Base-by-base conservation (phyloP, 2,888 invertebrate species). In the Xylocampa areola region DNA sequence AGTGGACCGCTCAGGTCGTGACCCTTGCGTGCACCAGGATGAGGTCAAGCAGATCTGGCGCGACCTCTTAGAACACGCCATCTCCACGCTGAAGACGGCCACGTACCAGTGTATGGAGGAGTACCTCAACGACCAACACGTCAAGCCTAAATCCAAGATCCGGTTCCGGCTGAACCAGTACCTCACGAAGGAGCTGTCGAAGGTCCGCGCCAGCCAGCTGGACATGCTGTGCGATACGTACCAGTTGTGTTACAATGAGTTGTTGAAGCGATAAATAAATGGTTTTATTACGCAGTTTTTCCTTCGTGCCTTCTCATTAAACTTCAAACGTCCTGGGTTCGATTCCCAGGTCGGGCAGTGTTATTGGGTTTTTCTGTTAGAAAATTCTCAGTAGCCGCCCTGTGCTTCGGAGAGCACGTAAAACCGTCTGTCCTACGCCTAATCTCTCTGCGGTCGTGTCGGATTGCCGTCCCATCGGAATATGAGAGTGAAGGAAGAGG, bases 171-270 rank as follows among this genome's bases (percentile, higher is more conserved):
- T 82, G 13, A 48, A 40, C 0, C 55, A 63, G 29, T 68, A 76
- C 32, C 59, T 85, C 14, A 39, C 19, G 3, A 36, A 32, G 2
- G 77, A 82, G 53, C 45, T 86, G 23, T 30, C 23, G 8, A 68
- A 68, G 40, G 57, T 78, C n/a, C 63, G 68, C 23, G 7, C 60
- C 7, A 54, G 45, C 2, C 84, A 83, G 23, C 73, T 84, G 5
- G 40, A 63, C 39, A 40, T 78, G 43, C 75, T 85, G 10, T 85
- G 86, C 36, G 80, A 81, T 10, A 50, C 41, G 10, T 82, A 77
- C 52, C 80, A 82, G 43, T 61, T 85, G 17, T 85, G 85, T 58
- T 85, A 69, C 49, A 64, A 76, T 19, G 82, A 83, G 0, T 61
- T 84, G 1, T 29, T 78, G 4, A 41, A 33, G 45, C 44, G 11